Conservation (phyloP, 2,113 vertebrate species). For the Eurypyga helias region DNA sequence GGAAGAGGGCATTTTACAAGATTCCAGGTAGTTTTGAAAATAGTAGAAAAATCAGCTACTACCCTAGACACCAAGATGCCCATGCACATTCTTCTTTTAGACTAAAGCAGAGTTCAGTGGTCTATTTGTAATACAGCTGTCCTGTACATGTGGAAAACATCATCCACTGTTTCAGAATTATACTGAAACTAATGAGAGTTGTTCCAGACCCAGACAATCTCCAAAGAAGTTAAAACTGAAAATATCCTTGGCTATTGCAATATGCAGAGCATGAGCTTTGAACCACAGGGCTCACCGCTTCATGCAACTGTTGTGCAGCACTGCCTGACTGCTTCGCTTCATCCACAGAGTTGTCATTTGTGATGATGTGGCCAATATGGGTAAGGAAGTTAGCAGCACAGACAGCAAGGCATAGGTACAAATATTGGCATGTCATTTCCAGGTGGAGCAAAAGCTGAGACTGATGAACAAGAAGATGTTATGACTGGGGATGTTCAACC, state of each 20-base stretch:
- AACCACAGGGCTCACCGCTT: background rate
- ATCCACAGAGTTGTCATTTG: background rate
- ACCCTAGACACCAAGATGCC: background rate
- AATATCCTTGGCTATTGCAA: background rate
- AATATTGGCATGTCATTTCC: background rate
- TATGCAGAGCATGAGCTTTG: background rate
- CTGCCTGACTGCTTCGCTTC: background rate
- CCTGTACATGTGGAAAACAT: background rate
- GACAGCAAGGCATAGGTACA: background rate
- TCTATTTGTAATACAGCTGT: background rate
- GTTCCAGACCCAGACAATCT: background rate
- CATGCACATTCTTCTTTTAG: background rate
- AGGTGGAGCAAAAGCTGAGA: background rate
- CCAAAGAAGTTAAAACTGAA: background rate
- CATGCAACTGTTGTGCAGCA: background rate
- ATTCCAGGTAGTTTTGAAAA: background rate
- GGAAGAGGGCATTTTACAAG: background rate
- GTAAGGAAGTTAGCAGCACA: background rate
- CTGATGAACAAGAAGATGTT: background rate
- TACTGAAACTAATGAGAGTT: background rate
- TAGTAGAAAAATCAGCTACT: background rate
- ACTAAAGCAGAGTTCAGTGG: background rate
- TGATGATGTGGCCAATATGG: background rate
- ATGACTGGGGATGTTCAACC: background rate
- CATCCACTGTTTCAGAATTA: background rate